Evolutionary conservation across 2,888 invertebrate species (phyloP).

Genomic region (Pyrgus malvae): DNA sequence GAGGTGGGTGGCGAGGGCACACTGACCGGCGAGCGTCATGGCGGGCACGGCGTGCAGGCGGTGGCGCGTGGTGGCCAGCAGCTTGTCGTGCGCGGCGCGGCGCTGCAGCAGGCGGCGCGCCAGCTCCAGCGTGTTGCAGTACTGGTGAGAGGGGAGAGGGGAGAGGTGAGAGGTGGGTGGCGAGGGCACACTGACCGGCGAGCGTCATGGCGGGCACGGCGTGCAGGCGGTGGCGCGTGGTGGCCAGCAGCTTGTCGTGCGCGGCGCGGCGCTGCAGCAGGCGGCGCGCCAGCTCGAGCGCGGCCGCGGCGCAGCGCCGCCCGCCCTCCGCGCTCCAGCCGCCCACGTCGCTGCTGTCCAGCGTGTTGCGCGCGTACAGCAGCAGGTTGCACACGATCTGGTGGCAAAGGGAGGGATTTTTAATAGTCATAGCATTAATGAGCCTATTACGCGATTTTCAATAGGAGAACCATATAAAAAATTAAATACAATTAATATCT

Average conservation of each 20-base stretch:
- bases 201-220: constrained; percentile 58
- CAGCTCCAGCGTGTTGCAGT: too few relatives aligned
- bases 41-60: background rate
- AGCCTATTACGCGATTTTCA: too few relatives aligned
- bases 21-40: too few relatives aligned
- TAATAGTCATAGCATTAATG: too few relatives aligned
- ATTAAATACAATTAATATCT: too few relatives aligned
- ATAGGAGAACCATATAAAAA: too few relatives aligned
- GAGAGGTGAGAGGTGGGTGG: too few relatives aligned
- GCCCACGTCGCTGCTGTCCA: constrained; percentile 73
- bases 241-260: constrained; percentile 58
- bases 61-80: too few relatives aligned
- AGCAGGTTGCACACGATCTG: constrained; percentile 88
- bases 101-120: too few relatives aligned
- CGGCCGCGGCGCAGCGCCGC: constrained; percentile 48
- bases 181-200: constrained; percentile 41
- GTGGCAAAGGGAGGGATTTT: background rate
- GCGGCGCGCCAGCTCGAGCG: constrained; percentile 47
- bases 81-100: too few relatives aligned
- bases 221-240: constrained; percentile 55
- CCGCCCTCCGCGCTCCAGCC: constrained; percentile 37
- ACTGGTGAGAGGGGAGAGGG: too few relatives aligned
- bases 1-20: too few relatives aligned
- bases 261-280: constrained; percentile 45
- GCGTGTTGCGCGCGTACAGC: constrained; percentile 86